These are phyloP conservation scores for Leptinotarsa rubiginosa DNA, from an alignment of 2,888 invertebrate species.

Conservation along the genomic window DNA sequence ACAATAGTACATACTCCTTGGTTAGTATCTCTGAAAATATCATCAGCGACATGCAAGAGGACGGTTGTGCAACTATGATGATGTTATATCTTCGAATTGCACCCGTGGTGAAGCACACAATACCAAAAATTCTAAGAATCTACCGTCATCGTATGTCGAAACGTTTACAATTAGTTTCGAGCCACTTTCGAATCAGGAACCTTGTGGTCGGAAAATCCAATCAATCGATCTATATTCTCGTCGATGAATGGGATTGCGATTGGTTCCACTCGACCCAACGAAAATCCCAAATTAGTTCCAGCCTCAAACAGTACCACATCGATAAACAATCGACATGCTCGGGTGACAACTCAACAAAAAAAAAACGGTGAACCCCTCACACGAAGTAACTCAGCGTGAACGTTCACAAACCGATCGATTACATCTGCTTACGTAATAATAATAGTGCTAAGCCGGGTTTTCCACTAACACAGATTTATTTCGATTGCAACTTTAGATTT, in stretches of 20 bases:
- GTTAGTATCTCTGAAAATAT: too few relatives aligned
- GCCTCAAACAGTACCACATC: background rate
- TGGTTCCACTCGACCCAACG: slow-evolving; percentile 7
- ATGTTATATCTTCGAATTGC: too few relatives aligned
- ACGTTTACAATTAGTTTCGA: background rate
- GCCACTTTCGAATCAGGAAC: background rate
- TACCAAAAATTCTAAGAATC: too few relatives aligned
- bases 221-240: background rate
- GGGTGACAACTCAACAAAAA: background rate
- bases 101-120: too few relatives aligned
- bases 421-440: slow-evolving; percentile 13
- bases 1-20: too few relatives aligned
- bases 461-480: background rate
- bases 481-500: background rate
- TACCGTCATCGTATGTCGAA: background rate
- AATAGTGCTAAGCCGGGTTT: background rate
- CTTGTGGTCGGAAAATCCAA: background rate
- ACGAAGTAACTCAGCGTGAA: background rate
- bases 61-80: too few relatives aligned
- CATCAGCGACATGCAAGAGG: too few relatives aligned
- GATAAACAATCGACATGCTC: slow-evolving; percentile 3
- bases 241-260: background rate
- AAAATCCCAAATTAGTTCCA: background rate
- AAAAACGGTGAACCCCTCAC: slow-evolving; percentile 4
- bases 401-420: background rate